Evolutionary conservation across 2,888 invertebrate species (phyloP), one percentile per base, ranked within the genome.

Genomic region (Cheilosia grossa): DNA sequence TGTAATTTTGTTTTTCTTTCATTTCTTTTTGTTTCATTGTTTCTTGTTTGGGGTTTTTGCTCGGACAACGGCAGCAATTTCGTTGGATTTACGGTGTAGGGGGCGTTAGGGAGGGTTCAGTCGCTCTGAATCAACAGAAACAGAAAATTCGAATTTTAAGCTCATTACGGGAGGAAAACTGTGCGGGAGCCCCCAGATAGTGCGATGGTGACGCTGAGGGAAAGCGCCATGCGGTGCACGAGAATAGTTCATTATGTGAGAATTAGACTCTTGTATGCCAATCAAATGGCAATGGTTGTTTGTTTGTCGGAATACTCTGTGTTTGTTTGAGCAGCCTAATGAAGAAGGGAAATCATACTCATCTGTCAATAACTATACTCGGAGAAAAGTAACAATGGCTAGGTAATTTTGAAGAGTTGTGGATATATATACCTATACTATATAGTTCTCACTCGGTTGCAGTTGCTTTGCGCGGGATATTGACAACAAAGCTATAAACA

Each of bases 201-300:
- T 59, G 40, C 33, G 47, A 37, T 37, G 37, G 37, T 13, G 56
- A 63, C 17, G 56, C 15, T 19, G 37, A 44, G 30, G 40, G 21
- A 15, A 70, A 33, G 53, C 47, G 64, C 61, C 47, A 69, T 33
- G 53, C 15, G 72, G 19, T 69, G 61, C 85, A 85, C 81, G 81
- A 72, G 75, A 85, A 81, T 56, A 77, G 81, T 85, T 81, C 85
- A 85, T 85, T 85, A 85, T 77, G 75, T 75, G 75, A 66, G 54
- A 83, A 80, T 75, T 79, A 74, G 37, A 5, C 64, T 73, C 56
- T 64, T 56, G 47, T 37, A 30, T 30, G 66, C 44, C 54, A 37
- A 79, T 51, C 64, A 69, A 74, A 56, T 21, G 33, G 30, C 74
- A 61, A 69, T 72, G 10, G 51, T 59, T 77, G 64, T 70, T 77